These are phyloP conservation scores for Sigmodon hispidus DNA, from an alignment of 2,113 vertebrate genomes.

Conservation along the genomic window DNA sequence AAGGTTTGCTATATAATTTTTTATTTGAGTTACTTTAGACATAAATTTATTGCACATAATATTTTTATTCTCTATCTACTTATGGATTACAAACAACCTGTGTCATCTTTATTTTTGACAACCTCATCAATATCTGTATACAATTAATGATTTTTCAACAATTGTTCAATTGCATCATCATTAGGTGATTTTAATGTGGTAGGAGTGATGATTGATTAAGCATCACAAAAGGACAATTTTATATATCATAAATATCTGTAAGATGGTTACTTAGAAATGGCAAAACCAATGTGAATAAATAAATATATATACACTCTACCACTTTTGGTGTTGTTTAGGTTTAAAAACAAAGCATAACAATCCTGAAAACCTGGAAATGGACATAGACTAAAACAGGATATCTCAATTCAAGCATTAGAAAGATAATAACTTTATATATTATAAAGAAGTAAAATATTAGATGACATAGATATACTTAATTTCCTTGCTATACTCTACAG, in stretches of 20 bases:
- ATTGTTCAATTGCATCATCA: slow-evolving; percentile 41
- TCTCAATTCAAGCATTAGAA: slow-evolving; percentile 74
- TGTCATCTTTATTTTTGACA: slow-evolving; percentile 45
- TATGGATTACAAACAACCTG: slow-evolving; percentile 61
- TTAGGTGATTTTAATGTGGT: background rate
- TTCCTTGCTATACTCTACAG: slow-evolving; percentile 74
- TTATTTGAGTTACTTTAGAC: background rate
- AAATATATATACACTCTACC: background rate
- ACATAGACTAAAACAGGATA: slow-evolving; percentile 65
- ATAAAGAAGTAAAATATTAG: slow-evolving; percentile 79
- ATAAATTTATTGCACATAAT: background rate
- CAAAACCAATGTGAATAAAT: slow-evolving; percentile 48
- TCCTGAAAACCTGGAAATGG: background rate
- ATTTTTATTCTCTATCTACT: slow-evolving; percentile 34
- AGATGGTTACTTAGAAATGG: slow-evolving; percentile 15
- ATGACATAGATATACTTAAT: slow-evolving; percentile 77
- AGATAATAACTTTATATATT: slow-evolving; percentile 71
- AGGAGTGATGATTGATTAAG: slow-evolving; percentile 68
- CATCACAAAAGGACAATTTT: background rate
- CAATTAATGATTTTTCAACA: slow-evolving; percentile 66
- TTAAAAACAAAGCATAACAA: background rate
- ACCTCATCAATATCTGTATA: slow-evolving; percentile 21
- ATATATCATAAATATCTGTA: slow-evolving; percentile 42
- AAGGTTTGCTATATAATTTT: background rate
- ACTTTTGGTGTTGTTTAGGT: background rate